phyloP scores from a whole-genome alignment of 1,140 invertebrate species.

The Lordiphosa clarofinis region DNA sequence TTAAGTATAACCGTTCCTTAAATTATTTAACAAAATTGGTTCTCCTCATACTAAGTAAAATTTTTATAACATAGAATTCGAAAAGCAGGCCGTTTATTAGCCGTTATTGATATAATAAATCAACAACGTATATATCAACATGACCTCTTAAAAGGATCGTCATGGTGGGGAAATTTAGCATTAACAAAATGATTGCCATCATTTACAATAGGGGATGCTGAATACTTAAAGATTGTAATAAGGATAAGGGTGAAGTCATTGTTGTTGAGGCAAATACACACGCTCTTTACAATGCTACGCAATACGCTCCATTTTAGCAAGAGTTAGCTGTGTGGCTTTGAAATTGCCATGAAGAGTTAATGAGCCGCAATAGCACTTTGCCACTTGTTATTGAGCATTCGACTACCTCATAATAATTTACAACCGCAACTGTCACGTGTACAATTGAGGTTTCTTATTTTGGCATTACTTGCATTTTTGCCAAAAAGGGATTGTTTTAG shows the following conservation, averaged over 20 bases:
- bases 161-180: slow-evolving; percentile 43
- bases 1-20: too few relatives aligned
- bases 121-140: slow-evolving; percentile 39
- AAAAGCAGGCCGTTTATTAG: slow-evolving; percentile 42
- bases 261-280: slow-evolving; percentile 10
- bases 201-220: slow-evolving; percentile 59
- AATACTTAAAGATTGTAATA: slow-evolving; percentile 4
- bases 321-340: slow-evolving; percentile 31
- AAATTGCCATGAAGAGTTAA: slow-evolving; percentile 64
- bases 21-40: too few relatives aligned
- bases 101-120: slow-evolving; percentile 67
- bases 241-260: slow-evolving; percentile 12
- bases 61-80: slow-evolving; percentile 37
- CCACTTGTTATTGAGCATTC: slow-evolving; percentile 48
- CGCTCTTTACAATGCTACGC: slow-evolving; percentile 20
- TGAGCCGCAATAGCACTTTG: slow-evolving; percentile 56
- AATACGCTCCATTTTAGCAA: slow-evolving; percentile 15
- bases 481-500: slow-evolving; percentile 27
- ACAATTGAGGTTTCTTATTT: slow-evolving; percentile 52
- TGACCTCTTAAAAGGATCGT: slow-evolving; percentile 55
- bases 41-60: slow-evolving; percentile 17
- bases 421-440: slow-evolving; percentile 69
- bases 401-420: slow-evolving; percentile 47
- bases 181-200: slow-evolving; percentile 59
- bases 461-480: slow-evolving; percentile 65